Conservation (phyloP, 2,113 vertebrate genomes). For the Pluvialis apricaria region DNA sequence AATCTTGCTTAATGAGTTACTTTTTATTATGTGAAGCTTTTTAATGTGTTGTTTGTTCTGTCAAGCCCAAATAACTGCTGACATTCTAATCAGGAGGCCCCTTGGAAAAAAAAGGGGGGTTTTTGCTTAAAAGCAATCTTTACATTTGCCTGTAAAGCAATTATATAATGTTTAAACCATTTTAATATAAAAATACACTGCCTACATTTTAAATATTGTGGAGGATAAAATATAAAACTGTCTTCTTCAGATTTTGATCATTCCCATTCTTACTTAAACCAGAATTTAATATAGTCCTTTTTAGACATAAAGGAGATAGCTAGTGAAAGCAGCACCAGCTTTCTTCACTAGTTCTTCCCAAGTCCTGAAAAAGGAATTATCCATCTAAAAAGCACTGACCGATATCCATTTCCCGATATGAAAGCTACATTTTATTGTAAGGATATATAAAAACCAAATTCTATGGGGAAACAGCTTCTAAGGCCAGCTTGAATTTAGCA, state of each 20-base stretch:
- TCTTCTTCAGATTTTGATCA: background rate
- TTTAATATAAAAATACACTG: conserved; percentile 31
- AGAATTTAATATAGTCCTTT: background rate
- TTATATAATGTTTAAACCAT: background rate
- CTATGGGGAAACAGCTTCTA: background rate
- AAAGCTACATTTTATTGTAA: background rate
- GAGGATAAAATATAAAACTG: background rate
- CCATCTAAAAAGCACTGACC: background rate
- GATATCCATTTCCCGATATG: background rate
- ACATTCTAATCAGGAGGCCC: conserved; percentile 26
- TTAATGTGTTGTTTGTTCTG: conserved; percentile 37
- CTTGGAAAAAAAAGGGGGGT: background rate
- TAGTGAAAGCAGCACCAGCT: background rate
- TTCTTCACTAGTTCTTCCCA: background rate
- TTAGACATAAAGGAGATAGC: background rate
- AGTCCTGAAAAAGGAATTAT: background rate
- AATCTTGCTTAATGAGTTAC: conserved; percentile 53
- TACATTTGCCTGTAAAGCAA: conserved; percentile 8
- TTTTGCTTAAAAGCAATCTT: conserved; percentile 1
- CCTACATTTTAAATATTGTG: background rate
- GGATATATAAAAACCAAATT: background rate
- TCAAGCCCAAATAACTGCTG: conserved; percentile 58
- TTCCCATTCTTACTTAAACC: background rate
- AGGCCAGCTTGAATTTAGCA: background rate
- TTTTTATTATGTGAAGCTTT: conserved; percentile 45